A percentile compares a stretch with the other conserved stretches of the same genome.
phyloP scores from a whole-genome alignment of 2,113 vertebrate genomes.

The Gila orcuttii region DNA sequence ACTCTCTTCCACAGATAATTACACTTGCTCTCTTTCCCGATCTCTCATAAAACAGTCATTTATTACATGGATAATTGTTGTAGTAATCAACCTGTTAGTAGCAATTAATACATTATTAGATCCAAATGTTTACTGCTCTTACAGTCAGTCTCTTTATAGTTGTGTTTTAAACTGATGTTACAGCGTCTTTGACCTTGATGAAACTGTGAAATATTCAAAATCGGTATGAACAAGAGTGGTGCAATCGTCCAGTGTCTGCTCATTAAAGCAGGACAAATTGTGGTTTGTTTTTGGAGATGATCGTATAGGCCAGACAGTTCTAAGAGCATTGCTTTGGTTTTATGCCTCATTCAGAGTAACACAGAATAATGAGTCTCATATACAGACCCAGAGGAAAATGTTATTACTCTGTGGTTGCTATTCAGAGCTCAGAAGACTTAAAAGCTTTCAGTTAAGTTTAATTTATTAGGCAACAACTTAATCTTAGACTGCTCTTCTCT shows the following conservation, averaged over 20 bases:
- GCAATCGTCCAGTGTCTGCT: neutral
- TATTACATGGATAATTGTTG: constrained; percentile 32
- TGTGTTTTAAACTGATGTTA: neutral
- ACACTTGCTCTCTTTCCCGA: constrained; percentile 6
- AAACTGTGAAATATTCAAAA: constrained; percentile 11
- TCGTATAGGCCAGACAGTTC: constrained; percentile 1
- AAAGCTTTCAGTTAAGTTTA: neutral
- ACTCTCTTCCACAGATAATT: constrained; percentile 21
- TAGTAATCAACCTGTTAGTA: constrained; percentile 6
- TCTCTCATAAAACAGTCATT: constrained; percentile 34
- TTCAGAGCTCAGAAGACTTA: neutral
- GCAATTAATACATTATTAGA: constrained; percentile 19
- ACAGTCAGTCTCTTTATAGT: constrained; percentile 12
- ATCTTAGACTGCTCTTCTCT: neutral
- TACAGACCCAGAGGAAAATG: neutral
- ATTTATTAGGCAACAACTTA: constrained; percentile 1
- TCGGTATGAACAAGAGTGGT: neutral
- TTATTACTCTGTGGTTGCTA: neutral
- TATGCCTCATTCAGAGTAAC: constrained; percentile 12
- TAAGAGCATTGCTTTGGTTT: constrained; percentile 3
- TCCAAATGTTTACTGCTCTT: neutral
- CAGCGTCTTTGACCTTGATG: constrained; percentile 8
- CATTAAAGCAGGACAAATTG: constrained; percentile 9
- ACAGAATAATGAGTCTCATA: constrained; percentile 31
- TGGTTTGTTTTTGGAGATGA: neutral